Evolutionary conservation across 2,888 invertebrate genomes (phyloP).

Genomic region (Fabriciana adippe): DNA sequence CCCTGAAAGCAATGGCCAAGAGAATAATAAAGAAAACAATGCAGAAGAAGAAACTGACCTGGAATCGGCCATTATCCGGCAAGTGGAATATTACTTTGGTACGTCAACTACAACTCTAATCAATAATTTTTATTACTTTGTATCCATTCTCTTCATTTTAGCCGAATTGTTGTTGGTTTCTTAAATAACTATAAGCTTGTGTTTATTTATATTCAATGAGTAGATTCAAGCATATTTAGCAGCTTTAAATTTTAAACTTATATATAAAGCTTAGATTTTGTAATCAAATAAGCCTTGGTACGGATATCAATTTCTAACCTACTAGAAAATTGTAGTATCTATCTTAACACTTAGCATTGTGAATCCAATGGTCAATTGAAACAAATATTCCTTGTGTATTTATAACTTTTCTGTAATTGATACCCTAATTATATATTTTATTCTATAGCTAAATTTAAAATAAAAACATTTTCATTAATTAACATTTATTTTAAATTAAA

Average conservation of each 20-base stretch:
- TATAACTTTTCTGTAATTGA: too few relatives aligned
- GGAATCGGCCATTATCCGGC: slow-evolving; percentile 85
- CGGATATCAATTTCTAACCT: too few relatives aligned
- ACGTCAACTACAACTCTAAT: slow-evolving; percentile 42
- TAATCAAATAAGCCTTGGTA: too few relatives aligned
- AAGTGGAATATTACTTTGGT: slow-evolving; percentile 85
- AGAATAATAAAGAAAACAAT: slow-evolving; percentile 43
- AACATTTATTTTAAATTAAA: slow-evolving; percentile 40
- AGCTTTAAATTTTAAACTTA: too few relatives aligned
- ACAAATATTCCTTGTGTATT: too few relatives aligned
- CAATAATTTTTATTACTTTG: slow-evolving; percentile 7
- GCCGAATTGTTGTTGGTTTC: neutral
- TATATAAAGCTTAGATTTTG: too few relatives aligned
- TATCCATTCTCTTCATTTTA: neutral
- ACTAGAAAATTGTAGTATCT: too few relatives aligned
- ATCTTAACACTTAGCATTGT: too few relatives aligned
- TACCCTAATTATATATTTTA: too few relatives aligned
- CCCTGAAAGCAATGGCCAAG: slow-evolving; percentile 52
- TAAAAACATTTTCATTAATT: too few relatives aligned
- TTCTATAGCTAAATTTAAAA: too few relatives aligned
- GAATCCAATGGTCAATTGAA: too few relatives aligned
- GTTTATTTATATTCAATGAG: neutral
- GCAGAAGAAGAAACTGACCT: slow-evolving; percentile 60
- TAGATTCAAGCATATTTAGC: neutral
- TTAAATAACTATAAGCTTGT: neutral